These are phyloP conservation scores for Drosophila atroscutellata DNA, from an alignment of 2,888 invertebrate genomes.

Conservation along the genomic window DNA sequence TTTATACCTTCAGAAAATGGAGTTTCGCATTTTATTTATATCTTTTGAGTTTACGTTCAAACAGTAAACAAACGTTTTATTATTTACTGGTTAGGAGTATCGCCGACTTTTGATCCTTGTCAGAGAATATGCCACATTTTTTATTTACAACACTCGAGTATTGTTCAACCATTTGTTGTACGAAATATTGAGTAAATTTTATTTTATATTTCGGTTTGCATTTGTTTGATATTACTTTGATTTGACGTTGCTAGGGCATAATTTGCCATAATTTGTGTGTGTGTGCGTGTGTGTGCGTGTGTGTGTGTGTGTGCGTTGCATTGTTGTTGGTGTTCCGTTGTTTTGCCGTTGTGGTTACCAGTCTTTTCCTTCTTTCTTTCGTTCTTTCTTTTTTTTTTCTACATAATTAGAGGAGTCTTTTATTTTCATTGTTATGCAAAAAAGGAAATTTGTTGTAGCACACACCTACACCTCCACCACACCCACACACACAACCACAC, in stretches of 20 bases:
- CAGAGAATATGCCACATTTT: slow-evolving; percentile 4
- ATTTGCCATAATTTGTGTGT: slow-evolving; percentile 51
- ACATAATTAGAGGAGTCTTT: slow-evolving; percentile 55
- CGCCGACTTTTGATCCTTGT: no score
- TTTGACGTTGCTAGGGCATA: slow-evolving; percentile 38
- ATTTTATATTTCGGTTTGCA: slow-evolving; percentile 8
- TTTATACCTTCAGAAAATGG: rapidly evolving
- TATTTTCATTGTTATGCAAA: slow-evolving; percentile 58
- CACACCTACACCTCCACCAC: neutral
- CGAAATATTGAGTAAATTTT: neutral
- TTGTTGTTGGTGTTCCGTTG: slow-evolving; percentile 7
- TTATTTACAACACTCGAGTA: neutral
- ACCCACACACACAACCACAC: neutral
- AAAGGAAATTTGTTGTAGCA: slow-evolving; percentile 49
- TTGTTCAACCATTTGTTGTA: slow-evolving; percentile 5
- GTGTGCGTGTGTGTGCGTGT: neutral
- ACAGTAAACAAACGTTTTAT: no score
- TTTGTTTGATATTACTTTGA: slow-evolving; percentile 12
- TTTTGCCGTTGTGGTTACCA: slow-evolving; percentile 33
- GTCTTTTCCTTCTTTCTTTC: slow-evolving; percentile 10
- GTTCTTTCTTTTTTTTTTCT: slow-evolving; percentile 1
- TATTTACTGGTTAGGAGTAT: neutral
- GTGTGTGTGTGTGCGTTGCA: neutral
- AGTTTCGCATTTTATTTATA: neutral
- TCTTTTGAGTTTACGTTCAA: neutral